These are phyloP conservation scores for Periophthalmus modestus DNA, from an alignment of 2,113 vertebrate species.

Conservation along the genomic window DNA sequence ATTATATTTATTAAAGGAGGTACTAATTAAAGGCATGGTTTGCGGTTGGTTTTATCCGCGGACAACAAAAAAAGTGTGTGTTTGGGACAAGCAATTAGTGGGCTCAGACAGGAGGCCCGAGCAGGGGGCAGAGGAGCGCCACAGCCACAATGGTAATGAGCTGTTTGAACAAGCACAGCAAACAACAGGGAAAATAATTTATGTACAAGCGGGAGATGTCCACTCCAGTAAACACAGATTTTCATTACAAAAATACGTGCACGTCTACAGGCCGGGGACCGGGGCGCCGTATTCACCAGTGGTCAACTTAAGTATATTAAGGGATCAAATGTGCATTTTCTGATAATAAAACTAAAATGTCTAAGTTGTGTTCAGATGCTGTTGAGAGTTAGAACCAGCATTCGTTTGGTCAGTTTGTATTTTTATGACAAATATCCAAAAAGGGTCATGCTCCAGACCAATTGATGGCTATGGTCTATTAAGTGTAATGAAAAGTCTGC, in stretches of 20 bases:
- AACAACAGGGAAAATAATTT: constrained; percentile 18
- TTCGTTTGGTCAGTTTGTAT: too few species aligned
- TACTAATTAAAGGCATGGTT: constrained; percentile 41
- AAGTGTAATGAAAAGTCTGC: too few species aligned
- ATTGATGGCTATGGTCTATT: too few species aligned
- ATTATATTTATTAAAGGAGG: constrained; percentile 49
- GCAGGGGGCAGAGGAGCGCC: constrained; percentile 26
- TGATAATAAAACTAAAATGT: background rate
- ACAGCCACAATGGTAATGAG: constrained; percentile 48
- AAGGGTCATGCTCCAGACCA: too few species aligned
- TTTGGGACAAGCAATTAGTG: constrained; percentile 50
- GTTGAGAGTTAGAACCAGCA: too few species aligned
- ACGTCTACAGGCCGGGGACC: background rate
- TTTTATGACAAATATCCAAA: too few species aligned
- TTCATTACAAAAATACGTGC: background rate
- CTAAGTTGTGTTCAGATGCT: background rate
- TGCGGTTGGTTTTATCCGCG: constrained; percentile 30
- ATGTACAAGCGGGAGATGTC: constrained; percentile 4
- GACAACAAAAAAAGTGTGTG: constrained; percentile 51
- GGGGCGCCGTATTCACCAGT: background rate
- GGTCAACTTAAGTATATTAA: background rate
- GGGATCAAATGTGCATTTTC: background rate
- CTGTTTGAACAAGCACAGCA: constrained; percentile 41
- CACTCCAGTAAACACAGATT: background rate
- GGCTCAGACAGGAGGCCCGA: constrained; percentile 37